phyloP scores from a whole-genome alignment of 1,140 invertebrate species.

The Drosophila miranda region DNA sequence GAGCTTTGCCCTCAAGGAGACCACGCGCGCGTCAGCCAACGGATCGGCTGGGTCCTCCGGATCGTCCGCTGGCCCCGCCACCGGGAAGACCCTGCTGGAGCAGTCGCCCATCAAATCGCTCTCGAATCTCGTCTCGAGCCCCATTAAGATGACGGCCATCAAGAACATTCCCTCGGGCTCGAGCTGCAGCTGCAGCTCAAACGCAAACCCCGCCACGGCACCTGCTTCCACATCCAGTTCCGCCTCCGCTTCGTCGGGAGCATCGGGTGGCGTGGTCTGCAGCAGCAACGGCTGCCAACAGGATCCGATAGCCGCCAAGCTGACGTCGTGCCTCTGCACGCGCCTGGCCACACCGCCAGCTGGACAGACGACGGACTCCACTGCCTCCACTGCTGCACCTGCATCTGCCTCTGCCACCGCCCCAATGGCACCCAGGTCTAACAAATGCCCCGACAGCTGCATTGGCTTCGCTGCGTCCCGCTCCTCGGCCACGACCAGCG shows the following conservation, averaged over 20 bases:
- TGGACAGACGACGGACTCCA: slow-evolving; percentile 5
- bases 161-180: slow-evolving; percentile 76
- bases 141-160: slow-evolving; percentile 83
- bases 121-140: slow-evolving; percentile 85
- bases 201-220: too few relatives aligned
- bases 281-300: slow-evolving; percentile 64
- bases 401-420: background rate
- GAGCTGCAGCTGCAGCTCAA: slow-evolving; percentile 1
- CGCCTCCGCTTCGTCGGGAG: slow-evolving; percentile 3
- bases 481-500: background rate
- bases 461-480: background rate
- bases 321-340: slow-evolving; percentile 83
- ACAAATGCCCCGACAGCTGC: slow-evolving; percentile 38
- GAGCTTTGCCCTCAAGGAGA: slow-evolving; percentile 60
- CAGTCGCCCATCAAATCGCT: slow-evolving; percentile 86
- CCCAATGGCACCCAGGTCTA: slow-evolving; percentile 9
- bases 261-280: slow-evolving; percentile 28
- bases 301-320: slow-evolving; percentile 82
- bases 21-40: slow-evolving; percentile 9
- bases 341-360: slow-evolving; percentile 55
- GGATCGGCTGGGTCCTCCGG: slow-evolving; percentile 10
- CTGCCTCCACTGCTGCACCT: slow-evolving; percentile 12
- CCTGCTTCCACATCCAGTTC: slow-evolving; percentile 1
- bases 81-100: slow-evolving; percentile 74
- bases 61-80: slow-evolving; percentile 1